phyloP scores from a whole-genome alignment of 2,797 vertebrate genomes.

The Furcifer pardalis region DNA sequence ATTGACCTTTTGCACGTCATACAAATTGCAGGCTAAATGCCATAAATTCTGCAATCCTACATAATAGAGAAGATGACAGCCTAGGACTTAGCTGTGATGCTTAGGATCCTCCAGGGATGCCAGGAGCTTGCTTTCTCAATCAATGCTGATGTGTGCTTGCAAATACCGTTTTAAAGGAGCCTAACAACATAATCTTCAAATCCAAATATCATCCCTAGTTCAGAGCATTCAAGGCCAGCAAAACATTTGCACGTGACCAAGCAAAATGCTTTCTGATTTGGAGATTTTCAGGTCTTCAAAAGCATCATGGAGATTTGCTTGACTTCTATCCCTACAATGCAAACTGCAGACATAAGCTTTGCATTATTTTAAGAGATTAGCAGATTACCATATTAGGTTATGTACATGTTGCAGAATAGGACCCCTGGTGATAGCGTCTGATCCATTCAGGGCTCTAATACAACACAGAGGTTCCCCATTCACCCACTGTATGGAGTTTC shows the following conservation, averaged over 20 bases:
- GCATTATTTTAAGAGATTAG: slow-evolving; percentile 45
- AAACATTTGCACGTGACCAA: background rate
- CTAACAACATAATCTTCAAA: slow-evolving; percentile 37
- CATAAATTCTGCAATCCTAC: background rate
- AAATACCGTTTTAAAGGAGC: slow-evolving; percentile 20
- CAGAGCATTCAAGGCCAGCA: background rate
- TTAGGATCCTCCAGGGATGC: background rate
- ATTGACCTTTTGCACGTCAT: background rate
- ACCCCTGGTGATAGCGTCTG: background rate
- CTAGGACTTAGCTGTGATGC: accelerated
- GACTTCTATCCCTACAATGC: slow-evolving; percentile 32
- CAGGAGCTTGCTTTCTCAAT: background rate
- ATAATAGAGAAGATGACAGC: background rate
- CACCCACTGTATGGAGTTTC: accelerated
- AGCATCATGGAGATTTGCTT: slow-evolving; percentile 8
- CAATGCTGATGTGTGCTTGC: background rate
- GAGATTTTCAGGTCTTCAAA: slow-evolving; percentile 37
- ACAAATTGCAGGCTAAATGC: background rate
- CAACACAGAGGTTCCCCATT: background rate
- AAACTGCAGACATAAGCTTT: slow-evolving; percentile 39
- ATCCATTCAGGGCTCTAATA: slow-evolving; percentile 32
- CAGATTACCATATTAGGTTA: slow-evolving; percentile 13
- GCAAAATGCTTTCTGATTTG: background rate
- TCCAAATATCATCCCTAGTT: slow-evolving; percentile 32
- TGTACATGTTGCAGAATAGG: background rate